Conservation (phyloP, 2,888 invertebrate genomes). For the Drosophila acutilabella region DNA sequence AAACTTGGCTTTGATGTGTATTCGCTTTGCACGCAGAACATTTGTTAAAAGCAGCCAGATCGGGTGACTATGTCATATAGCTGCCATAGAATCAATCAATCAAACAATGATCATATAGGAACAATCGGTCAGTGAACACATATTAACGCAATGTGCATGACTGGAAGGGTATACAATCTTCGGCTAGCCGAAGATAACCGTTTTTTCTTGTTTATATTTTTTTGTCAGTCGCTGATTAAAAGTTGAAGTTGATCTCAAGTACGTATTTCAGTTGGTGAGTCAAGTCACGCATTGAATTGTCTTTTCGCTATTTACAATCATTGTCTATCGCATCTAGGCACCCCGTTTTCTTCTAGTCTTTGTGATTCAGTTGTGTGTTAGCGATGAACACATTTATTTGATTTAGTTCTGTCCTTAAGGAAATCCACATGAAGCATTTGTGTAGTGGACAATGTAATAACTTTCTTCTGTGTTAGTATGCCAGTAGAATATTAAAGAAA, state of each 20-base stretch:
- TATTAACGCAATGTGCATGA: no score
- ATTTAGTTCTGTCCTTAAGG: constrained; percentile 65
- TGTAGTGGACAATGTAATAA: neutral
- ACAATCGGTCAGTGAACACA: no score
- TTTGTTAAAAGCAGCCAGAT: no score
- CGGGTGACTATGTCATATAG: no score
- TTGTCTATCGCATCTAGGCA: constrained; percentile 50
- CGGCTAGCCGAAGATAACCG: no score
- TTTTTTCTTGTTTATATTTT: no score
- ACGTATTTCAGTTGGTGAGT: constrained; percentile 66
- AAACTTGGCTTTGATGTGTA: no score
- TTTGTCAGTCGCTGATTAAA: constrained; percentile 76
- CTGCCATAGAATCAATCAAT: no score
- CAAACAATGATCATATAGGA: no score
- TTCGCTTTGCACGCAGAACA: no score
- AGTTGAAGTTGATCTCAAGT: constrained; percentile 69
- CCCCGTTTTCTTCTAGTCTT: neutral
- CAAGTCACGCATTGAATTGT: constrained; percentile 77
- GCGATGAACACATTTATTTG: constrained; percentile 65
- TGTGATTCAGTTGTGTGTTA: constrained; percentile 56
- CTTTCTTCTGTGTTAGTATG: neutral
- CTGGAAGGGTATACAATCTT: no score
- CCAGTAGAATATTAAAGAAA: no score
- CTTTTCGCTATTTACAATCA: constrained; percentile 61
- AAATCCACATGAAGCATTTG: constrained; percentile 45